Evolutionary conservation across 2,113 vertebrate genomes (phyloP), one percentile per base, ranked within the genome.

Genomic region (Chloroceryle aenea): DNA sequence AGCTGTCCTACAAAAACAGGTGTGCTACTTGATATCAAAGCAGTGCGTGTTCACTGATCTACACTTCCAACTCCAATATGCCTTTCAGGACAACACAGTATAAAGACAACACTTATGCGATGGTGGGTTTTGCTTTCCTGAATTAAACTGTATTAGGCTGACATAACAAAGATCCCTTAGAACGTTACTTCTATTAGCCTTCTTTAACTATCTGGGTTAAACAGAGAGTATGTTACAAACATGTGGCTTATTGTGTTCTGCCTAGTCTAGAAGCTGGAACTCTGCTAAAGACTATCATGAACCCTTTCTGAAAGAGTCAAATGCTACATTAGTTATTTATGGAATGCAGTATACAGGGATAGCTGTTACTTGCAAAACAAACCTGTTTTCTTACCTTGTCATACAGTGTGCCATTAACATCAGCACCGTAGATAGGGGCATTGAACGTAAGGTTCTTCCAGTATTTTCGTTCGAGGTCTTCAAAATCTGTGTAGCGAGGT

Each of bases 361-460:
- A 94, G 84, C 52, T 0, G 10, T 43, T 71, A 72, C 64, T 14
- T 68, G 74, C 89, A 85, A 85, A 81, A 9, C 19, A 50, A 19
- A 77, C 6, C 7, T 12, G 32, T 56, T 74, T 32, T 22, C 95
- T 97, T 91, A 99, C 99, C 96, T 98, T 97, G 94, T 99, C 99
- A 15, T 99, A 99, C 5, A 99, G 98, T 0, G 99, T 99, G 79
- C 99, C 99, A 21, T 99, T 99, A 95, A 99, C 98, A 69, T 99
- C 99, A 32, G 99, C 99, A 10, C 99, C 99, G 1, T 99, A 99
- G 53, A 99, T 99, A 1, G 99, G 99, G 27, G 99, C 98, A 61
- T 99, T 99, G 81, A 99, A 99, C 0, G 99, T 99, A 50, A 99
- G 98, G 85, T 99, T 99, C 97, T 99, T 99, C 99, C 99, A 99